Base-by-base conservation (phyloP, 2,888 invertebrate genomes). In the Zootermopsis nevadensis region DNA sequence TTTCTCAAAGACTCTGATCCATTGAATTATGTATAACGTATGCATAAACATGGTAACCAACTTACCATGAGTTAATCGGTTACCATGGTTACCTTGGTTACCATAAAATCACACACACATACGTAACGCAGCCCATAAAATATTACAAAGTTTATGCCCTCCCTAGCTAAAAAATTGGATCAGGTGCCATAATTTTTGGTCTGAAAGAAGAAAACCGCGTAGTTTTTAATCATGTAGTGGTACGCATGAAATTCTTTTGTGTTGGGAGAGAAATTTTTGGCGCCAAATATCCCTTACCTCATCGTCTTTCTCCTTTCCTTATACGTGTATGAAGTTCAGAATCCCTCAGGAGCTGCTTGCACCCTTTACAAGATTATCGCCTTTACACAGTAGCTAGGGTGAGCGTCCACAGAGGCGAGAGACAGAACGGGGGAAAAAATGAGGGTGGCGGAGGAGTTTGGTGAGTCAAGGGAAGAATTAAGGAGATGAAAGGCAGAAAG, bases 401-500 rank as follows among this genome's bases (percentile, higher is more conserved):
- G 42, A 74, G 8, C 15, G 74, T 38, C 38, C 38, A 42, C 35
- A 38, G 38, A 74, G 74, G 38, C 35, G 38, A 38, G 38, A 38
- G 74, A 74, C 38, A 74, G 74, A 42, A 74, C n/a, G n/a, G n/a
- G n/a, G 74, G 6, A 74, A 74, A 38, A 42, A n/a, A 74, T 74
- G 38, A 74, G 74, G n/a, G 22, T 24, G 74, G 38, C n/a, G 33
- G 24, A 35, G 38, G 2, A 74, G 42, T n/a, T 24, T 38, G 38
- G 66, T 60, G 60, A 79, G 66, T 79, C 55, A 79, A 66, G 66
- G 79, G 66, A 38, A 66, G 79, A 79, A 79, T 79, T 79, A 79
- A 79, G 66, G 66, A 33, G 79, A n/a, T 60, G 60, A 60, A 60
- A 60, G 27, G 19, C 19, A 48, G 27, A 60, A 60, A 60, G 60